Percentiles rank a stretch among this genome's conserved stretches.
phyloP scores from a whole-genome alignment of 23 tunicate genomes.

The Trididemnum clinides region DNA sequence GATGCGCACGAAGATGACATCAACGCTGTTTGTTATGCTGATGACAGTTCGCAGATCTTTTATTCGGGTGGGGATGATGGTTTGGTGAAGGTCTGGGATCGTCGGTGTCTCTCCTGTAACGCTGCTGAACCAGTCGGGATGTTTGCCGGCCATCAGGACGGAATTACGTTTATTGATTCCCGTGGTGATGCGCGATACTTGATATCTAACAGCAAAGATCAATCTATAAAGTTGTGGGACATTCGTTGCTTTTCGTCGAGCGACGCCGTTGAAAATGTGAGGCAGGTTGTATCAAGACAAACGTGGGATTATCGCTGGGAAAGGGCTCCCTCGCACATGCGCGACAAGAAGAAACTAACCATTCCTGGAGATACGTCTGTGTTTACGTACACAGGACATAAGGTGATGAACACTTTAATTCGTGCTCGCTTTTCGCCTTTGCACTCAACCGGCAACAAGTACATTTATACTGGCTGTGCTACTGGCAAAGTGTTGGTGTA shows the following conservation, averaged over 20 bases:
- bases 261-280: conserved; percentile 38
- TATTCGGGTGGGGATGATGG: conserved; percentile 92
- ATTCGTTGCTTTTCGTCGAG: conserved; percentile 63
- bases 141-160: conserved; percentile 77
- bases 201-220: conserved; percentile 82
- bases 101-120: conserved; percentile 42
- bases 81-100: conserved; percentile 81
- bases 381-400: conserved; percentile 60
- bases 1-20: conserved; percentile 91
- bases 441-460: conserved; percentile 65
- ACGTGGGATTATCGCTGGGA: conserved; percentile 90
- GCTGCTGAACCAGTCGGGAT: conserved; percentile 41
- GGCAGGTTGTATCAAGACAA: conserved; percentile 36
- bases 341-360: conserved; percentile 18
- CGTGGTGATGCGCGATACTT: conserved; percentile 69
- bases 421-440: conserved; percentile 78
- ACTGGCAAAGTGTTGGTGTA: conserved; percentile 56
- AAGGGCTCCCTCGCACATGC: conserved; percentile 24
- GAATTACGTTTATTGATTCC: conserved; percentile 75
- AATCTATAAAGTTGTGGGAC: conserved; percentile 74
- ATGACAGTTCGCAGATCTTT: conserved; percentile 61
- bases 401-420: conserved; percentile 62
- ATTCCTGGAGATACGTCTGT: conserved; percentile 67
- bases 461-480: conserved; percentile 71
- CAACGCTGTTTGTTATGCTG: conserved; percentile 81